Evolutionary conservation across 2,888 invertebrate species (phyloP).

Genomic region (Parapristionchus giblindavisi): DNA sequence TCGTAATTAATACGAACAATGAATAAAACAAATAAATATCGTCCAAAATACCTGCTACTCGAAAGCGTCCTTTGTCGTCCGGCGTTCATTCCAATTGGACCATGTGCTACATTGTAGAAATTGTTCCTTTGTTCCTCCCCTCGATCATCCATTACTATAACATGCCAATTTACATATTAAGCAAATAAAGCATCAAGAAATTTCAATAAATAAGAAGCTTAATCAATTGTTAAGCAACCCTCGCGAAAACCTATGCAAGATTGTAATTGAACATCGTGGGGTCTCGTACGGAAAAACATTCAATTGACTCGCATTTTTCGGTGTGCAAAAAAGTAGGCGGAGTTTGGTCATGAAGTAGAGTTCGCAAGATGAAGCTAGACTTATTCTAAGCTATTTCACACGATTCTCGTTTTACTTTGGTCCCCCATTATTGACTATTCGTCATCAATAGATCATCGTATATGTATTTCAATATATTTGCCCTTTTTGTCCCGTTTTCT

Average conservation of each 20-base stretch:
- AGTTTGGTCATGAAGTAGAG: conserved; percentile 28
- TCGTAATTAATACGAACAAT: neutral
- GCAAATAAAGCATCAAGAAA: no score
- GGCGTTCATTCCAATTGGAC: neutral
- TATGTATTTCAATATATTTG: neutral
- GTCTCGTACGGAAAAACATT: no score
- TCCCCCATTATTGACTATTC: neutral
- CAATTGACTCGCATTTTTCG: no score
- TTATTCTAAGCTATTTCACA: conserved; percentile 10
- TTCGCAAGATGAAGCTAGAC: conserved; percentile 17
- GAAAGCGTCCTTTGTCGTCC: conserved; percentile 32
- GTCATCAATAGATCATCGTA: neutral
- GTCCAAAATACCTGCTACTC: conserved; percentile 10
- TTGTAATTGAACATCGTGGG: no score
- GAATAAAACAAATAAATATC: neutral
- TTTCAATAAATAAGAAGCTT: no score
- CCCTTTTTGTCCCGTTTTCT: neutral
- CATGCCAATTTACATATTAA: no score
- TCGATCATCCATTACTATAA: no score
- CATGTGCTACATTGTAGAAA: conserved; percentile 23
- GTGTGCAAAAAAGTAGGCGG: conserved; percentile 10
- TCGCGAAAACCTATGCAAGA: no score
- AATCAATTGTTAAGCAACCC: no score
- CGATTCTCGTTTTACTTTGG: neutral
- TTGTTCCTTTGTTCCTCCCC: conserved; percentile 21